Evolutionary conservation across 35 echinoderm and acorn worm species (phyloP).

Genomic region (Lytechinus pictus): DNA sequence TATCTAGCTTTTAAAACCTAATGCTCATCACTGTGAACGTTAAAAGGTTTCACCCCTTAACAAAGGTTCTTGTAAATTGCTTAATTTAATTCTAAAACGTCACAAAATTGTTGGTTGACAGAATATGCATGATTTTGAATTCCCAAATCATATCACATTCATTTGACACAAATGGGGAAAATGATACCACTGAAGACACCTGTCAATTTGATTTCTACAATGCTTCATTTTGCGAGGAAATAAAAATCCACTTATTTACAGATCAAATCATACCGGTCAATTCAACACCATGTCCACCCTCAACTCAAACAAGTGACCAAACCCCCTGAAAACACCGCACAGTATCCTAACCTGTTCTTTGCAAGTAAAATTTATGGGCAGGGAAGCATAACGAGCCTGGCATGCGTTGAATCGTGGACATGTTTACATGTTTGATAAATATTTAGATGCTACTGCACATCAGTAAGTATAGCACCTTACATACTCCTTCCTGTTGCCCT

Average conservation of each 20-base stretch:
- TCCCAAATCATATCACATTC: too few species aligned
- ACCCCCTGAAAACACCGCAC: not conserved
- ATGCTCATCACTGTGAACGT: too few species aligned
- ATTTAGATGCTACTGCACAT: not conserved
- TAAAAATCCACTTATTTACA: not conserved
- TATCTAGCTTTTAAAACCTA: too few species aligned
- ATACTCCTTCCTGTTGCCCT: not conserved
- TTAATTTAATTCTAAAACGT: too few species aligned
- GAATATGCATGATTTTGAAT: too few species aligned
- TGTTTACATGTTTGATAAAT: conserved; percentile 35
- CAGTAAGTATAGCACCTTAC: not conserved
- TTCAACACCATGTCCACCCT: not conserved
- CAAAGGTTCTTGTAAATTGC: too few species aligned
- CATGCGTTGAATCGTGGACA: not conserved
- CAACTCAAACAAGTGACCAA: not conserved
- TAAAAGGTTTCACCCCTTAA: too few species aligned
- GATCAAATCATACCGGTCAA: not conserved
- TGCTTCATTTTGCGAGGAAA: not conserved
- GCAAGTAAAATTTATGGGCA: not conserved
- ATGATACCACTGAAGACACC: too few species aligned
- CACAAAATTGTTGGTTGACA: too few species aligned
- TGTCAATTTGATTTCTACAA: not conserved
- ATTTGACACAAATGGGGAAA: not conserved
- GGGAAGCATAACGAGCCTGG: not conserved
- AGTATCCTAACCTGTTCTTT: not conserved